Percentiles rank a stretch among this genome's conserved stretches.
Evolutionary conservation across 2,888 invertebrate species (phyloP).

Genomic region (Drosophila quinaria): DNA sequence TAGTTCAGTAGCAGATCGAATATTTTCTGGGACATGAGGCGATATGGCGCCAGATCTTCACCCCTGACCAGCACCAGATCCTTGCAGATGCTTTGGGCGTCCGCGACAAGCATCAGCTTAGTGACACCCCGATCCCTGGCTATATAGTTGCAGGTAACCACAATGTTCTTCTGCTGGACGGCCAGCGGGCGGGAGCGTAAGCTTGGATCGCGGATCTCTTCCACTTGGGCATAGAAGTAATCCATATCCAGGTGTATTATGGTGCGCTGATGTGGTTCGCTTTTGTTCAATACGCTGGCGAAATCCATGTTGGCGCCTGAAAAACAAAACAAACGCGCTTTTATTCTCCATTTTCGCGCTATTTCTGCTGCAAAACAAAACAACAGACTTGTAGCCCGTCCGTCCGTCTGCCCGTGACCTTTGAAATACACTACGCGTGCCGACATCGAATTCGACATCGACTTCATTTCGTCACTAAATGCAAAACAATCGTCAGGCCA

Average conservation of each 20-base stretch:
- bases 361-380: conserved; percentile 28
- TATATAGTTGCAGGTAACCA: conserved; percentile 94
- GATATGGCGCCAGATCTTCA: conserved; percentile 93
- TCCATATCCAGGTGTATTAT: conserved; percentile 94
- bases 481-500: conserved; percentile 23
- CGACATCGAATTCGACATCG: conserved; percentile 28
- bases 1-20: conserved; percentile 90
- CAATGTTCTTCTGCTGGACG: conserved; percentile 93
- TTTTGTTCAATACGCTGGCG: conserved; percentile 76
- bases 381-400: conserved; percentile 4
- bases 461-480: conserved; percentile 60
- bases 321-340: not conserved
- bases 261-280: conserved; percentile 88
- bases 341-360: conserved; percentile 14
- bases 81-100: conserved; percentile 91
- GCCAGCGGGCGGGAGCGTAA: conserved; percentile 90
- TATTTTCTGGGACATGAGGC: conserved; percentile 92
- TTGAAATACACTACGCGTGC: conserved; percentile 37
- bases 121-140: conserved; percentile 91
- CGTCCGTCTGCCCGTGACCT: conserved; percentile 50
- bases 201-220: conserved; percentile 91
- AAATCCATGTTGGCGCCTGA: conserved; percentile 79
- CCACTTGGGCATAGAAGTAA: conserved; percentile 95
- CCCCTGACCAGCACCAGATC: conserved; percentile 91
- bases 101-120: conserved; percentile 92